Percentiles rank a stretch among this genome's conserved stretches.
Evolutionary conservation across 1,140 invertebrate genomes (phyloP).

Genomic region (Oryctes rhinoceros): DNA sequence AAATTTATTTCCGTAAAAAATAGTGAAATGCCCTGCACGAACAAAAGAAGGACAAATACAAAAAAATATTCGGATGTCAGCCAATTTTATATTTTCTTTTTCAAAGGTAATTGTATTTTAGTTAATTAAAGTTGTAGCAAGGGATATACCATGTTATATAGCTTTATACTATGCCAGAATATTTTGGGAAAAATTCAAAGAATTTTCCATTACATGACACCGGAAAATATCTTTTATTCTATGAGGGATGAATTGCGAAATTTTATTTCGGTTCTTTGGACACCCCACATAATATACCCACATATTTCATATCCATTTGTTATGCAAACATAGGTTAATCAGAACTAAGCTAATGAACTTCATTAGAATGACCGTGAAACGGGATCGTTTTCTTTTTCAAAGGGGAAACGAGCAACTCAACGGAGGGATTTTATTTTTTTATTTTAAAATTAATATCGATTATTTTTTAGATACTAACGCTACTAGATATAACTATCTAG

Average conservation of each 20-base stretch:
- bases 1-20: too few species aligned
- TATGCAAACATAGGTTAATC: not conserved
- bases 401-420: not conserved
- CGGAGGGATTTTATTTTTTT: too few species aligned
- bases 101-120: not conserved
- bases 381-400: not conserved
- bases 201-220: not conserved
- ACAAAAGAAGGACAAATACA: not conserved
- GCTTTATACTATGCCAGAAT: not conserved
- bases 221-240: not conserved
- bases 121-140: not conserved
- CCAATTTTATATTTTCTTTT: not conserved
- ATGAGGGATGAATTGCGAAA: not conserved
- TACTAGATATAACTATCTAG: too few species aligned
- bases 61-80: not conserved
- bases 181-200: not conserved
- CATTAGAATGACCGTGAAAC: not conserved
- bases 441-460: too few species aligned
- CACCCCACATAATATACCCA: too few species aligned
- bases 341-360: slow-evolving; percentile 4
- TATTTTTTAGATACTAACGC: too few species aligned
- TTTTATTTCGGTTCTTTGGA: not conserved
- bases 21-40: too few species aligned
- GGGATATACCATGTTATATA: not conserved
- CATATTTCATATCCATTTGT: slow-evolving; percentile 1